These are phyloP conservation scores for Microtus pennsylvanicus DNA, from an alignment of 2,113 vertebrate genomes.

Conservation along the genomic window DNA sequence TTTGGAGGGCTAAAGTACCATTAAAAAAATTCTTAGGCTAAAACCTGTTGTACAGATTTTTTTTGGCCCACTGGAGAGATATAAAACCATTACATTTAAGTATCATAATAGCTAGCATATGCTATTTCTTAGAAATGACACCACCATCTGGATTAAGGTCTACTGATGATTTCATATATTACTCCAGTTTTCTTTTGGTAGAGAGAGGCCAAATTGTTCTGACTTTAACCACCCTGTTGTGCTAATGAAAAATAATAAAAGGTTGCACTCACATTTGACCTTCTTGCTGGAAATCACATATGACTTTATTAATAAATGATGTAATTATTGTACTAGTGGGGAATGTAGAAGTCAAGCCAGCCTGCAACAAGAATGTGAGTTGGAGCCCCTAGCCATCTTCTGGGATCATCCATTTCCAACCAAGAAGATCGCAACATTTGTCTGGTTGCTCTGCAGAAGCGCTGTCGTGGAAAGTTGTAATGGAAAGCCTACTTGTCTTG, in stretches of 20 bases:
- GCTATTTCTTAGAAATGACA: conserved; percentile 91
- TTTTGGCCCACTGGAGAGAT: conserved; percentile 88
- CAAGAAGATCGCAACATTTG: neutral
- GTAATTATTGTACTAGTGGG: conserved; percentile 65
- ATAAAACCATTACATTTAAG: conserved; percentile 92
- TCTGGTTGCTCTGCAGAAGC: neutral
- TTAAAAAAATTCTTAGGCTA: conserved; percentile 84
- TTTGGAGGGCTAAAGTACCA: conserved; percentile 86
- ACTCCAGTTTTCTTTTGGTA: conserved; percentile 82
- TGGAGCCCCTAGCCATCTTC: neutral
- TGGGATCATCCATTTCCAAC: neutral
- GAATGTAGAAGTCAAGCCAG: conserved; percentile 66
- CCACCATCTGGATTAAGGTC: conserved; percentile 91
- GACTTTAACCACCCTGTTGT: conserved; percentile 70
- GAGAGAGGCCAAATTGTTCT: conserved; percentile 66
- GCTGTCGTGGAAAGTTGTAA: neutral
- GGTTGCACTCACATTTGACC: conserved; percentile 69
- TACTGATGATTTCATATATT: conserved; percentile 89
- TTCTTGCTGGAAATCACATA: conserved; percentile 71
- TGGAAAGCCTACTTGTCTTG: neutral
- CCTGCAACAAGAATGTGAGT: conserved; percentile 44
- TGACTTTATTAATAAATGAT: conserved; percentile 78
- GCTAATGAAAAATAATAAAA: conserved; percentile 81
- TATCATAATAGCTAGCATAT: conserved; percentile 92
- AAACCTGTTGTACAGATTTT: conserved; percentile 82